Evolutionary conservation across 2,888 invertebrate species (phyloP).

Genomic region (Hipparchia semele): DNA sequence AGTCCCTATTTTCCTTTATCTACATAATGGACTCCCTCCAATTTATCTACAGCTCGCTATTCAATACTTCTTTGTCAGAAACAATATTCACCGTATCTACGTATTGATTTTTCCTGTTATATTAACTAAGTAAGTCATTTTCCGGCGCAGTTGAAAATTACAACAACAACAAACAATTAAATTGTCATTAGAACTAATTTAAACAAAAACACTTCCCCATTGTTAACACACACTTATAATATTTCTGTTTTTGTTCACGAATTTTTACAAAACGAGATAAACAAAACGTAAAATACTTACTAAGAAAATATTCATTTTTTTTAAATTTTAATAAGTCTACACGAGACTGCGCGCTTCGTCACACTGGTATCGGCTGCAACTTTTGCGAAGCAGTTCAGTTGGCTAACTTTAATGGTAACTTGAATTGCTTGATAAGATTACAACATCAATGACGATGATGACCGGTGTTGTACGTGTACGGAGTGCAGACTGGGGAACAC

Average conservation of each 20-base stretch:
- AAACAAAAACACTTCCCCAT: not conserved
- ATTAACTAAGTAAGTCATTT: no score
- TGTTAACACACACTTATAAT: not conserved
- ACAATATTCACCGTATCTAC: no score
- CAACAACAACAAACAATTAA: not conserved
- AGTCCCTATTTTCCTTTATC: no score
- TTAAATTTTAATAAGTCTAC: slow-evolving; percentile 43
- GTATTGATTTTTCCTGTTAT: not conserved
- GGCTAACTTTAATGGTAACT: slow-evolving; percentile 38
- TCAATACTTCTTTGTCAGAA: no score
- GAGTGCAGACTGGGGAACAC: slow-evolving; percentile 17
- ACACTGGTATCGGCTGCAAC: slow-evolving; percentile 50
- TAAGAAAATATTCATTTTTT: slow-evolving; percentile 51
- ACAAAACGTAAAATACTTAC: slow-evolving; percentile 52
- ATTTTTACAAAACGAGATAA: slow-evolving; percentile 6
- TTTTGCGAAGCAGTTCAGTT: slow-evolving; percentile 70
- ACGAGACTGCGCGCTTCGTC: slow-evolving; percentile 13
- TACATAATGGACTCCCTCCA: no score
- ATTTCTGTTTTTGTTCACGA: not conserved
- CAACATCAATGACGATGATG: slow-evolving; percentile 21
- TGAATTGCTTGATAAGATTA: slow-evolving; percentile 41
- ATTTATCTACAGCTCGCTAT: no score
- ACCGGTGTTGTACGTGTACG: slow-evolving; percentile 1
- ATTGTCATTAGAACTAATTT: not conserved
- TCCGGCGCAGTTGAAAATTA: not conserved